Conservation (phyloP, 2,797 vertebrate genomes). For the Rhadinocentrus ornatus region DNA sequence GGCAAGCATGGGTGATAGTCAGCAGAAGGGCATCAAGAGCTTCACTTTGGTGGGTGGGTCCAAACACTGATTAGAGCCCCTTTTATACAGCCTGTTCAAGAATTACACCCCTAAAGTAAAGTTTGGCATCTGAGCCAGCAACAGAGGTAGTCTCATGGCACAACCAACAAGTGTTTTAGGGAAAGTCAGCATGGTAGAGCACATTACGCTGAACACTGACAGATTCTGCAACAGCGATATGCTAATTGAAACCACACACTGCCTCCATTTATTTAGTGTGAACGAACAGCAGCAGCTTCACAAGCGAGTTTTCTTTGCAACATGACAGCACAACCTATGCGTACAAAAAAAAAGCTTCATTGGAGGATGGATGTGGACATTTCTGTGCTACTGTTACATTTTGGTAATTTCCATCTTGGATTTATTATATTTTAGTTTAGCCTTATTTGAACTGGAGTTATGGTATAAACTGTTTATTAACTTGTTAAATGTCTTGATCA, state of each 20-base stretch:
- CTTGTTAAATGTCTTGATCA: constrained; percentile 40
- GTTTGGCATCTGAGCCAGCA: too few relatives aligned
- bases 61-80: background rate
- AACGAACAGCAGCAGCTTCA: background rate
- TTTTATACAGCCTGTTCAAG: too few relatives aligned
- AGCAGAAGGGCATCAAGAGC: background rate
- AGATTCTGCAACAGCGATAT: background rate
- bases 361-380: background rate
- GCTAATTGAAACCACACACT: background rate
- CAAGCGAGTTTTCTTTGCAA: background rate
- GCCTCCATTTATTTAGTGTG: background rate
- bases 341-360: background rate
- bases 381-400: background rate
- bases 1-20: background rate
- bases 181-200: too few relatives aligned
- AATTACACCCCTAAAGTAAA: too few relatives aligned
- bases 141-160: background rate
- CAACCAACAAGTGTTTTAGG: background rate
- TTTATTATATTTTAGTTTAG: background rate
- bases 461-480: background rate
- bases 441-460: background rate
- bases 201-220: background rate
- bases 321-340: background rate
- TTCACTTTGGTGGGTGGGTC: background rate
- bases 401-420: background rate